Percentiles rank a stretch among this genome's conserved stretches.
Conservation (phyloP, 2,797 vertebrate genomes). For the Sebastolobus alascanus region DNA sequence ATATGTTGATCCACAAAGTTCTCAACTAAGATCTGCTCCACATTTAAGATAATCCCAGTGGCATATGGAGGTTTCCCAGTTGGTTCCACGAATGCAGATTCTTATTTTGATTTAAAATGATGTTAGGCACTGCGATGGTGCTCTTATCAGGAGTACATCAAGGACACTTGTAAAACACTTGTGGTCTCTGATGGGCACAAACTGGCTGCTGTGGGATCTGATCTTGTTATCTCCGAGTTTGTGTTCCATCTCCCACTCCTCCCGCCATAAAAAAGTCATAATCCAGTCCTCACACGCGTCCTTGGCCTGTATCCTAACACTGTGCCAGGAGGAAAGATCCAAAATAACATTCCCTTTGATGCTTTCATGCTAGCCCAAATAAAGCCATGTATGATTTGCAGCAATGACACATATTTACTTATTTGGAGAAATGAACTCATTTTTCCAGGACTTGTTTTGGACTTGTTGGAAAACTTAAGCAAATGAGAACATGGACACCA, state of each 20-base stretch:
- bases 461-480: conserved; percentile 1
- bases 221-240: conserved; percentile 49
- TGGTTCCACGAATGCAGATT: conserved; percentile 1
- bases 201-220: conserved; percentile 30
- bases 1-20: conserved; percentile 8
- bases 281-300: conserved; percentile 48
- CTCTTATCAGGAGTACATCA: conserved; percentile 22
- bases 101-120: conserved; percentile 21
- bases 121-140: conserved; percentile 2
- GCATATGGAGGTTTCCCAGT: conserved; percentile 2
- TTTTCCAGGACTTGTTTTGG: background rate
- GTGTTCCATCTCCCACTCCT: conserved; percentile 39
- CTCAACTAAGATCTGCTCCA: conserved; percentile 19
- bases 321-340: conserved; percentile 52
- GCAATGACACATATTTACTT: conserved; percentile 47
- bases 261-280: conserved; percentile 41
- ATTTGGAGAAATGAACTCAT: background rate
- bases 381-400: conserved; percentile 36
- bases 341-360: conserved; percentile 63
- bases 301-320: conserved; percentile 58
- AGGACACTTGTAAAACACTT: conserved; percentile 37
- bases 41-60: conserved; percentile 6
- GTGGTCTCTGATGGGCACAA: conserved; percentile 17
- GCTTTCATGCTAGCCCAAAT: conserved; percentile 52
- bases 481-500: conserved; percentile 4